These are phyloP conservation scores for Xestia xanthographa DNA, from an alignment of 2,888 invertebrate genomes.

Conservation along the genomic window DNA sequence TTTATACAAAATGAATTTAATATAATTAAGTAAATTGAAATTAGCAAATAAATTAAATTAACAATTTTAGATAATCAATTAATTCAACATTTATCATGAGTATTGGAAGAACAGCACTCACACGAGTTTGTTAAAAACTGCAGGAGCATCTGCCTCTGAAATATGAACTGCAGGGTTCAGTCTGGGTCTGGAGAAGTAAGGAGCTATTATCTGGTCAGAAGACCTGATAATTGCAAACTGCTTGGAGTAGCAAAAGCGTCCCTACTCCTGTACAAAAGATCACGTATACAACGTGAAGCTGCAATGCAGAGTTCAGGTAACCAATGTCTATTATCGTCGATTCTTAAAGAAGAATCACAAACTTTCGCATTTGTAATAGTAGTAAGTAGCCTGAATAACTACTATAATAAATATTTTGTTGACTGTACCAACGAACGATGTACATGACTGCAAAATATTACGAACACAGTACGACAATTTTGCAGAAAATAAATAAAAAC, in stretches of 20 bases:
- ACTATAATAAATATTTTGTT: no score
- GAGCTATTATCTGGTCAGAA: not conserved
- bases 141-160: no score
- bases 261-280: not conserved
- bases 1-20: no score
- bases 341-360: not conserved
- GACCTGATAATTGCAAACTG: not conserved
- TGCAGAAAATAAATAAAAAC: constrained; percentile 41
- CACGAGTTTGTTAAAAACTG: no score
- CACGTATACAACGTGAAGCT: not conserved
- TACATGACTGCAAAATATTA: not conserved
- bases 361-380: no score
- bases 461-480: not conserved
- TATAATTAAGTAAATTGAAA: no score
- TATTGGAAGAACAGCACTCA: no score
- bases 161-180: not conserved
- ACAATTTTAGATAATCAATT: no score
- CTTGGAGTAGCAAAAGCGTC: not conserved
- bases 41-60: no score
- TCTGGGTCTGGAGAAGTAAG: not conserved
- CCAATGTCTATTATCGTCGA: not conserved
- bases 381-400: no score
- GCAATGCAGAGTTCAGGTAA: not conserved
- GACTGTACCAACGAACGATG: no score
- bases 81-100: no score